phyloP scores from a whole-genome alignment of 2,888 invertebrate species.

The Romanomermis culicivorax region DNA sequence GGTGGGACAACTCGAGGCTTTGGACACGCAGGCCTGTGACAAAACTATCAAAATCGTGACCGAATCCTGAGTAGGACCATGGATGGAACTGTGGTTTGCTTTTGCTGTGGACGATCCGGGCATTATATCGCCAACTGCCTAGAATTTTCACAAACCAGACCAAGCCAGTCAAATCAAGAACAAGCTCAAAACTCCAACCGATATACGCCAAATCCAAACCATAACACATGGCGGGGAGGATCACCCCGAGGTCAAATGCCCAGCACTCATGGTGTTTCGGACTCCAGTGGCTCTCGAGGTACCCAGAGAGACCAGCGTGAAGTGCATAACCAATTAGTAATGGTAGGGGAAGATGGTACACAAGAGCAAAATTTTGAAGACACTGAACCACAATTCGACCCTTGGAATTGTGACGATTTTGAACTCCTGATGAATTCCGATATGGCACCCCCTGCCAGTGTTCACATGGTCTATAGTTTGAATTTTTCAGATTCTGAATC shows the following conservation, averaged over 20 bases:
- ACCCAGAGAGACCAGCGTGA: background rate
- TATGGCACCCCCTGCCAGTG: too few relatives aligned
- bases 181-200: too few relatives aligned
- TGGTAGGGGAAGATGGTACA: too few relatives aligned
- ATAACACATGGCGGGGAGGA: background rate
- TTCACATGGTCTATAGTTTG: too few relatives aligned
- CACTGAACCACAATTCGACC: background rate
- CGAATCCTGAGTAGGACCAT: background rate
- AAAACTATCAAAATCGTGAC: background rate
- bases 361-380: background rate
- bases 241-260: background rate
- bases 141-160: too few relatives aligned
- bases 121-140: background rate
- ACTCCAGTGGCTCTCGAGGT: background rate
- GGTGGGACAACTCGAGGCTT: too few relatives aligned
- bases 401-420: background rate
- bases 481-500: too few relatives aligned
- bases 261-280: background rate
- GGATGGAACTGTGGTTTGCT: background rate
- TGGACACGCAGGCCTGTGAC: too few relatives aligned
- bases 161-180: too few relatives aligned
- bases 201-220: background rate
- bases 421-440: too few relatives aligned
- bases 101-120: background rate
- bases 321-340: background rate